Base-by-base conservation (phyloP, 2,888 invertebrate species). In the Cartodere bifasciata region DNA sequence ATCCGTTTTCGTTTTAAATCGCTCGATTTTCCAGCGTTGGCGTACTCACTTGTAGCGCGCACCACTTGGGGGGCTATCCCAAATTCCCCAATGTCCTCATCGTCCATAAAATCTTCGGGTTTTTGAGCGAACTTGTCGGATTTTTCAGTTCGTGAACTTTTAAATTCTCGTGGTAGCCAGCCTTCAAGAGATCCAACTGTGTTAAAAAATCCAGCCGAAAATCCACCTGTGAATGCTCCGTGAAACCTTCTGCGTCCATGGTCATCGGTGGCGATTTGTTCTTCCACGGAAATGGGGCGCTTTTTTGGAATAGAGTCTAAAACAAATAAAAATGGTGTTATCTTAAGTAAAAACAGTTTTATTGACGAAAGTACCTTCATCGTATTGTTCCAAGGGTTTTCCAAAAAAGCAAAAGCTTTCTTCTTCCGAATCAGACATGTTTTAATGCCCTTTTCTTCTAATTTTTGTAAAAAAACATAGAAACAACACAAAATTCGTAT, bases 71-170 rank as follows among this genome's bases (percentile, higher is more conserved):
- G 94, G 0, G 97, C 94, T 44, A 98, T 92, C 11, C 97, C 98
- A 63, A 85, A 87, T 54, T 91, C 87, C 2, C 87, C 78, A 13
- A 87, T 69, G 58, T 98, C 97, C 58, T 98, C 98, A 7, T 88
- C 87, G 56, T 98, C 98, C 98, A 98, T 98, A 51, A 85, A 98
- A 63, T 97, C 94, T 56, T 90, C 83, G 0, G 92, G 85, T 40
- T 67, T 70, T 55, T 83, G 84, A 21, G 44, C 45, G 58, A 60
- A 47, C 6, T 52, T 56, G 28, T 60, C 61, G 0, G 72, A 69
- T 45, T 80, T 83, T 33, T 80, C 82, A 2, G 59, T 59, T 5
- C 92, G 67, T 1, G 91, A 87, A 37, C 97, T 97, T 49, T 85
- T 84, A 54, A 95, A 98, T 10, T 77, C 75, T 16, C 79, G 68